phyloP scores from a whole-genome alignment of 2,888 invertebrate genomes.

The Andrena dorsata region DNA sequence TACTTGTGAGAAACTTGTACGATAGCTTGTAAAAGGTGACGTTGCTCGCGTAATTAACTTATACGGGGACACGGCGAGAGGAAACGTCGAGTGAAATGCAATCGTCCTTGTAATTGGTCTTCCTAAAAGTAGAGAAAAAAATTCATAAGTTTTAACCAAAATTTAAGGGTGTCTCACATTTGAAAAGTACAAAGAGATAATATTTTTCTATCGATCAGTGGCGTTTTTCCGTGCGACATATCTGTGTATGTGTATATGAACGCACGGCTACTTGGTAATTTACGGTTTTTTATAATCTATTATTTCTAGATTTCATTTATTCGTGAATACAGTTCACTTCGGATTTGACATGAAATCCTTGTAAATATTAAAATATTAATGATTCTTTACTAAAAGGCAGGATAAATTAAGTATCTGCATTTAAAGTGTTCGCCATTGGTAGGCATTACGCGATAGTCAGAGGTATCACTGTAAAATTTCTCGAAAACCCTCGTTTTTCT shows the following conservation, averaged over 20 bases:
- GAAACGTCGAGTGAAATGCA: conserved; percentile 23
- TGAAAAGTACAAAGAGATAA: conserved; percentile 55
- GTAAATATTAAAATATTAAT: neutral
- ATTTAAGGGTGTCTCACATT: conserved; percentile 24
- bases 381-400: neutral
- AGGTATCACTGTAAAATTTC: neutral
- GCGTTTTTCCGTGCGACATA: conserved; percentile 21
- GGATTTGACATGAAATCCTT: conserved; percentile 6
- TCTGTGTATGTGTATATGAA: conserved; percentile 1
- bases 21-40: conserved; percentile 2
- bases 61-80: neutral
- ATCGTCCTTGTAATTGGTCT: conserved; percentile 44
- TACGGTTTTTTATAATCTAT: neutral
- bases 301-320: conserved; percentile 2
- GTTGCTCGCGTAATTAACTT: neutral
- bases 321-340: neutral
- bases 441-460: neutral
- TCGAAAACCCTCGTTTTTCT: neutral
- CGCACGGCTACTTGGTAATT: conserved; percentile 7
- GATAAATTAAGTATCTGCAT: conserved; percentile 29
- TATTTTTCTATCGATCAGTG: conserved; percentile 54
- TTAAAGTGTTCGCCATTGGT: conserved; percentile 18
- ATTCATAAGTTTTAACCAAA: conserved; percentile 23
- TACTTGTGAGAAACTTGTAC: neutral
- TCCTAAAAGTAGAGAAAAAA: conserved; percentile 22